A percentile compares a stretch with the other conserved stretches of the same genome.
Conservation (phyloP, 2,888 invertebrate species). For the Drosophila yooni region DNA sequence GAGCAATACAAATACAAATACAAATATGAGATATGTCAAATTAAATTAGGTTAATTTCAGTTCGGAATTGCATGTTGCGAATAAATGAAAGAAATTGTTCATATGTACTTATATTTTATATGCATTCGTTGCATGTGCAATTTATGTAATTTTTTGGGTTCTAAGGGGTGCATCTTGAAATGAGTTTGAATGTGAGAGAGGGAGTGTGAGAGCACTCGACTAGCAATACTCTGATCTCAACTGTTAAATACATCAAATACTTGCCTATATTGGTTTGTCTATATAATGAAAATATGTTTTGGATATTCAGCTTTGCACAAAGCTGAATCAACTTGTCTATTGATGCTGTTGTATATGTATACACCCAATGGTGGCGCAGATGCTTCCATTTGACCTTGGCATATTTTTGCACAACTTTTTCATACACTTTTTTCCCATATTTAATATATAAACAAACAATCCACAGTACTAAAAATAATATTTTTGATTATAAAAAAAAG, state of each 20-base stretch:
- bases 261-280: not conserved
- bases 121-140: not conserved
- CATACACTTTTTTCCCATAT: too few species aligned
- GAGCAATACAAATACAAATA: constrained; percentile 10
- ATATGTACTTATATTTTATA: not conserved
- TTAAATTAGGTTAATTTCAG: constrained; percentile 17
- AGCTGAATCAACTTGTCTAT: not conserved
- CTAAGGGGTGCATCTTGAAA: not conserved
- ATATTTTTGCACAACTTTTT: not conserved
- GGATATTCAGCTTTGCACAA: not conserved
- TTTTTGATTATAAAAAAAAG: not conserved
- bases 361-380: not conserved
- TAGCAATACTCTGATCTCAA: not conserved
- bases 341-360: not conserved
- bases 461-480: not conserved
- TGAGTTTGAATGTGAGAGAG: too few species aligned
- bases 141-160: not conserved
- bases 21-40: constrained; percentile 9
- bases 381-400: not conserved
- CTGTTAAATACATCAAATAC: not conserved
- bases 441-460: not conserved
- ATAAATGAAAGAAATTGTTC: not conserved
- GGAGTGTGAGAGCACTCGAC: too few species aligned
- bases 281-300: not conserved
- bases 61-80: not conserved